These are phyloP conservation scores for Oryctolagus cuniculus DNA, from an alignment of 2,113 vertebrate genomes.

Conservation along the genomic window DNA sequence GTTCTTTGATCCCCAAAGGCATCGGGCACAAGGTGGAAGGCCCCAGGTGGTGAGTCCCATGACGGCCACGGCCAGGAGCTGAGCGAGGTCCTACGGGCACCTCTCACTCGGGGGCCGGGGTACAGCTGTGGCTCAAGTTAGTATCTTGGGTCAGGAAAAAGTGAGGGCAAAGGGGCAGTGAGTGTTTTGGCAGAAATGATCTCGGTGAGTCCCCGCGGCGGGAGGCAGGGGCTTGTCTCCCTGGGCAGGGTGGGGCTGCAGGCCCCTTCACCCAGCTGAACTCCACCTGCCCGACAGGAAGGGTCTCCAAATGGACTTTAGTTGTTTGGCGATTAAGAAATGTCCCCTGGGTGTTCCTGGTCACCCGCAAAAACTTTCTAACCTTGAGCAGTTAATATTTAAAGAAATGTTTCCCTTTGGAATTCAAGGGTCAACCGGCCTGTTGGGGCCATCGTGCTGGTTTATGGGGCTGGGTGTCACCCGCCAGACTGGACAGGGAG, in stretches of 20 bases:
- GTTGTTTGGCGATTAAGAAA: slow-evolving; percentile 27
- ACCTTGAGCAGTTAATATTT: slow-evolving; percentile 79
- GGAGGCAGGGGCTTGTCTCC: too few species aligned
- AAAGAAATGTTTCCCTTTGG: slow-evolving; percentile 48
- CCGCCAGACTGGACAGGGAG: too few species aligned
- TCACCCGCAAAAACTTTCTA: not conserved
- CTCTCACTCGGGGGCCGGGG: too few species aligned
- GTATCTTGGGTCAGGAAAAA: not conserved
- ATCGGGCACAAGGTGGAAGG: not conserved
- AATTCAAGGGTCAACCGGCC: not conserved
- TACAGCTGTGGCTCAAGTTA: not conserved
- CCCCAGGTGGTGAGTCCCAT: not conserved
- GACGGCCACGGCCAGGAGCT: not conserved
- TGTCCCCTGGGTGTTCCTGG: not conserved
- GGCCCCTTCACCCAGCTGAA: too few species aligned
- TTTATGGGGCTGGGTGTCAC: rapidly evolving
- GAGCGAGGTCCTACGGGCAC: too few species aligned
- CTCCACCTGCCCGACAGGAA: too few species aligned
- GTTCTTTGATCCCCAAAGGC: not conserved
- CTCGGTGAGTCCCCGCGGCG: too few species aligned
- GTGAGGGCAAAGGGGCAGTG: not conserved
- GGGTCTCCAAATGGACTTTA: slow-evolving; percentile 6
- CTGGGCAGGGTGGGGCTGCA: too few species aligned
- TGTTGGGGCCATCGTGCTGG: not conserved
- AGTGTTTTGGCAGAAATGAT: not conserved